These are phyloP conservation scores for Garrulus glandarius DNA, from an alignment of 2,797 vertebrate species.

Conservation along the genomic window DNA sequence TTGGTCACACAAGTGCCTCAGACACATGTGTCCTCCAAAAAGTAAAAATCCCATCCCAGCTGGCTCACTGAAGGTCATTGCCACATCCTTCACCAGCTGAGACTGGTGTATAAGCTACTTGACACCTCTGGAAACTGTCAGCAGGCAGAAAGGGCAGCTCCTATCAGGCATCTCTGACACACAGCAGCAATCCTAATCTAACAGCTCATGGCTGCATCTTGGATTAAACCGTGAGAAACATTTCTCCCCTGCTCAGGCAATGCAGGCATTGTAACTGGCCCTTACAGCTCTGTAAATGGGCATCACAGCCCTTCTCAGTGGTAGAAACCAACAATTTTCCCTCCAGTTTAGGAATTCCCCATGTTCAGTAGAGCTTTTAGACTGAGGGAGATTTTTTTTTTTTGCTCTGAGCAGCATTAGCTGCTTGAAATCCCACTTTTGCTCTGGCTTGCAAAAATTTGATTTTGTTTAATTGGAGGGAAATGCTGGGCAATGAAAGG, in stretches of 20 bases:
- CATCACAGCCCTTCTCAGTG: neutral
- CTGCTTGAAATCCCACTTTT: neutral
- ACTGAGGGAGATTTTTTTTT: neutral
- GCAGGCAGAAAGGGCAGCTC: neutral
- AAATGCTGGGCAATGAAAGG: neutral
- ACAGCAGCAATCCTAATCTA: neutral
- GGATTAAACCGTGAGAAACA: neutral
- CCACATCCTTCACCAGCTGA: neutral
- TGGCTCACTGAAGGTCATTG: neutral
- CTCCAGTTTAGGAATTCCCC: neutral
- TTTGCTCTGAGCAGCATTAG: neutral
- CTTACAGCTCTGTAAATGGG: neutral
- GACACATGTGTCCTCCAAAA: neutral
- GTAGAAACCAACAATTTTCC: neutral
- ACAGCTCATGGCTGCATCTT: accelerated
- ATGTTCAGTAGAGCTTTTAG: neutral
- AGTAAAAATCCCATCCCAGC: neutral
- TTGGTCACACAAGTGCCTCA: neutral
- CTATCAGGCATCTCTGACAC: neutral
- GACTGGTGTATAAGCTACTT: neutral
- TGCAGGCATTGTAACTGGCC: neutral
- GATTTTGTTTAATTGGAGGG: neutral
- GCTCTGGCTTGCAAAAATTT: neutral
- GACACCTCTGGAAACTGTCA: neutral
- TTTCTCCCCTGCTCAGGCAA: neutral